phyloP scores from a whole-genome alignment of 2,113 vertebrate genomes.

The Irena cyanogastra region DNA sequence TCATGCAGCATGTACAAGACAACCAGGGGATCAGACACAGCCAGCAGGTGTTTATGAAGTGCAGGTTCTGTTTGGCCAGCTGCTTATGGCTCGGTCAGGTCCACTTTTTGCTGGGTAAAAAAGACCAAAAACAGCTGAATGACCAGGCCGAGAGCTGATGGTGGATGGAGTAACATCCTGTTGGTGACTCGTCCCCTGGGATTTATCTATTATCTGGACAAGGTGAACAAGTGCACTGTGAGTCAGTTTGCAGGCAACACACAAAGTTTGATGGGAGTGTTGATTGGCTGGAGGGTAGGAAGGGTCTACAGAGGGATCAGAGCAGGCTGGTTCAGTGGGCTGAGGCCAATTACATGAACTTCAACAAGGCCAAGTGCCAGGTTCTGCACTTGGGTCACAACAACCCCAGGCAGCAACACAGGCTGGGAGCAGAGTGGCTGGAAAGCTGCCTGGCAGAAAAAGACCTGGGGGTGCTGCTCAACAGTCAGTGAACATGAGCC shows the following conservation, averaged over 20 bases:
- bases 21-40: background rate
- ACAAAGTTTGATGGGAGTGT: background rate
- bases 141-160: background rate
- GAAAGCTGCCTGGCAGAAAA: background rate
- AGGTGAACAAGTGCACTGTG: background rate
- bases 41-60: background rate
- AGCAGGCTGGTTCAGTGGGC: background rate
- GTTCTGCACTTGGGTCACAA: background rate
- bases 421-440: background rate
- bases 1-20: background rate
- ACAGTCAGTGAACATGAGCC: background rate
- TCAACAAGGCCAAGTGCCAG: background rate
- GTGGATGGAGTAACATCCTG: background rate
- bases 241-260: background rate
- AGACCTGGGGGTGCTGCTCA: background rate
- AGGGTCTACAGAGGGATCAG: background rate
- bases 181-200: too few species aligned
- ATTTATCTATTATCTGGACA: background rate
- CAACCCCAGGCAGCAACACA: accelerated
- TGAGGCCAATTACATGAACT: background rate
- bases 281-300: background rate
- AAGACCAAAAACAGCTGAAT: background rate
- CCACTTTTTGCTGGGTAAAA: background rate
- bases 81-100: background rate
- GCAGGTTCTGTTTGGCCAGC: background rate